Evolutionary conservation across 1,140 invertebrate genomes (phyloP).

Genomic region (Drosophila albomicans): DNA sequence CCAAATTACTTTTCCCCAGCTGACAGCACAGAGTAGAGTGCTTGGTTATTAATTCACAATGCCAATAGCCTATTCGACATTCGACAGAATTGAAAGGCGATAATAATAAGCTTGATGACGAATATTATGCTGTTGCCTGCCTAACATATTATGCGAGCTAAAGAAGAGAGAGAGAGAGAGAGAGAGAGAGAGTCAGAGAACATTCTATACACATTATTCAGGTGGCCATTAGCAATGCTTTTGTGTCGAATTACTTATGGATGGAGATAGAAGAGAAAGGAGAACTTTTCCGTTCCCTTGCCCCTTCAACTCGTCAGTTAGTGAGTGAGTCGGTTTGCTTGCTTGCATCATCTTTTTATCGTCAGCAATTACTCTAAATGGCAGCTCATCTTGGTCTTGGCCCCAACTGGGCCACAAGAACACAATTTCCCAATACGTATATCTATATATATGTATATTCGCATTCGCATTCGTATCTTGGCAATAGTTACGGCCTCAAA

Average conservation of each 20-base stretch:
- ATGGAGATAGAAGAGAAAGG: slow-evolving; percentile 1
- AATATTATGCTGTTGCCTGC: not conserved
- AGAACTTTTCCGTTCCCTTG: too few relatives aligned
- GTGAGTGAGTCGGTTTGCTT: not conserved
- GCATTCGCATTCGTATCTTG: slow-evolving; percentile 11
- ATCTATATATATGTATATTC: slow-evolving; percentile 10
- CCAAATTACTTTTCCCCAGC: too few relatives aligned
- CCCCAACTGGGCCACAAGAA: slow-evolving; percentile 8
- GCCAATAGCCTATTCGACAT: not conserved
- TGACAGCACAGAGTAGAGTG: too few relatives aligned
- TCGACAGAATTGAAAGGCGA: not conserved
- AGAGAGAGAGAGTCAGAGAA: not conserved
- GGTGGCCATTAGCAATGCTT: slow-evolving; percentile 1
- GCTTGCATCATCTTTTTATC: slow-evolving; percentile 32
- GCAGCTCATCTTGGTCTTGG: slow-evolving; percentile 20
- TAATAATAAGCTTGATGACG: slow-evolving; percentile 1
- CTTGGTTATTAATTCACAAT: not conserved
- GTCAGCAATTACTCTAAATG: slow-evolving; percentile 43
- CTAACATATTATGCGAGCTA: not conserved
- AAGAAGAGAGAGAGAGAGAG: too few relatives aligned
- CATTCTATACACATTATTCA: slow-evolving; percentile 1
- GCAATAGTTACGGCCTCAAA: slow-evolving; percentile 31
- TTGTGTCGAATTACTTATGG: slow-evolving; percentile 14
- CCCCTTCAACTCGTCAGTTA: not conserved
- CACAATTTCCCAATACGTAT: slow-evolving; percentile 42